Conservation (phyloP, 1,140 invertebrate genomes). For the Drosophila bifasciata region DNA sequence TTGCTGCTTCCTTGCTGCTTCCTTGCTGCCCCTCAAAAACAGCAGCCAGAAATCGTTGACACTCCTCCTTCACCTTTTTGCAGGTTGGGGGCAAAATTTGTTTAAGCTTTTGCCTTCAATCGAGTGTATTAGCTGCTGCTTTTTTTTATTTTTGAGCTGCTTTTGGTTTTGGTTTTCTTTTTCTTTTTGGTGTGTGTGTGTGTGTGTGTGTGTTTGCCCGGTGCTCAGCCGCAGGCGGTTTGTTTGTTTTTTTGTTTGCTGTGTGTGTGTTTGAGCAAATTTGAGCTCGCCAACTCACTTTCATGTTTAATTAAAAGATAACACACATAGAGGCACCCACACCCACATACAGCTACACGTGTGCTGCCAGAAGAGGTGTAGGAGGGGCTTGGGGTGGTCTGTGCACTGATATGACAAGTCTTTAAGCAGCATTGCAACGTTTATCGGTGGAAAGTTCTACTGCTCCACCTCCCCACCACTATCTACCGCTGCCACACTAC, state of each 20-base stretch:
- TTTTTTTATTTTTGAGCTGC: constrained; percentile 4
- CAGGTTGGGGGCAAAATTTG: constrained; percentile 18
- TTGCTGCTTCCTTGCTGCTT: neutral
- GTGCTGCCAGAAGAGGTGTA: neutral
- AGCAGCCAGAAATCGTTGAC: constrained; percentile 27
- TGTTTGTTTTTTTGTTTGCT: constrained; percentile 42
- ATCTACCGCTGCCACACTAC: no score
- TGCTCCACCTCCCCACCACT: neutral
- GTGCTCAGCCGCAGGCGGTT: constrained; percentile 46
- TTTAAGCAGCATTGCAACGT: constrained; percentile 67
- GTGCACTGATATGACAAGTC: constrained; percentile 49
- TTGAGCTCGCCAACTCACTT: constrained; percentile 69
- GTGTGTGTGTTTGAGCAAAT: constrained; percentile 60
- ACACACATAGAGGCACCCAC: constrained; percentile 43
- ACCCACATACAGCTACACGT: neutral
- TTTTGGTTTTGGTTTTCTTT: constrained; percentile 16
- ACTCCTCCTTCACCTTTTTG: constrained; percentile 37
- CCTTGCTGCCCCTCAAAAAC: neutral
- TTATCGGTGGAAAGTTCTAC: constrained; percentile 40
- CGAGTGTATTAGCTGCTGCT: no score
- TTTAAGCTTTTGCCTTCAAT: constrained; percentile 15
- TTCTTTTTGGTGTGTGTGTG: constrained; percentile 36
- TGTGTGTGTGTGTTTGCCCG: constrained; percentile 46
- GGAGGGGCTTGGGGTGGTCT: no score
- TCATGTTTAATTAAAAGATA: constrained; percentile 83